A percentile compares a stretch with the other conserved stretches of the same genome.
Conservation (phyloP, 1,140 invertebrate species). For the Sycophaga agraensis region DNA sequence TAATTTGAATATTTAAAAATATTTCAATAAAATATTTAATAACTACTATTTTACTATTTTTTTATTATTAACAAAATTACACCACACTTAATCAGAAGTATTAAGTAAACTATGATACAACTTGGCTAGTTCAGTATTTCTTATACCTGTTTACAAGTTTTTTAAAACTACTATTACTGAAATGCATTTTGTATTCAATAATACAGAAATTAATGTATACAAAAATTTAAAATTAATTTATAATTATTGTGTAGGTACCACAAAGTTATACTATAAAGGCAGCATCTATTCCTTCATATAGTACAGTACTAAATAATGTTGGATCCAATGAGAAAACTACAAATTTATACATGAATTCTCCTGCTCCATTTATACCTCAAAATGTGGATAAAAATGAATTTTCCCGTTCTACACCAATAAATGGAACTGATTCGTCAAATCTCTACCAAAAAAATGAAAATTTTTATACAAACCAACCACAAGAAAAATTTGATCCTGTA, state of each 20-base stretch:
- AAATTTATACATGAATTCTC: constrained; percentile 56
- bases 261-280: constrained; percentile 60
- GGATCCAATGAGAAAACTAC: constrained; percentile 45
- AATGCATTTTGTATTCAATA: no score
- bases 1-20: no score
- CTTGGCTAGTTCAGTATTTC: constrained; percentile 5
- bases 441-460: constrained; percentile 49
- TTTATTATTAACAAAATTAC: neutral
- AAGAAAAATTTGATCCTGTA: constrained; percentile 48
- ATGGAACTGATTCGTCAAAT: constrained; percentile 39
- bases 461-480: constrained; percentile 45
- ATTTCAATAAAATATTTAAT: no score
- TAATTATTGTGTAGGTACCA: constrained; percentile 50
- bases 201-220: no score
- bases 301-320: constrained; percentile 55
- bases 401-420: constrained; percentile 30
- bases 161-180: no score
- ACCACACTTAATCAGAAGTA: no score
- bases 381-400: constrained; percentile 47
- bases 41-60: neutral
- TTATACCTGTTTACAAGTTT: no score
- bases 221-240: no score
- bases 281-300: constrained; percentile 58
- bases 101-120: neutral
- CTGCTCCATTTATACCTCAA: constrained; percentile 45